These are phyloP conservation scores for Penaeus japonicus DNA, from an alignment of 1,140 invertebrate genomes.

Conservation along the genomic window DNA sequence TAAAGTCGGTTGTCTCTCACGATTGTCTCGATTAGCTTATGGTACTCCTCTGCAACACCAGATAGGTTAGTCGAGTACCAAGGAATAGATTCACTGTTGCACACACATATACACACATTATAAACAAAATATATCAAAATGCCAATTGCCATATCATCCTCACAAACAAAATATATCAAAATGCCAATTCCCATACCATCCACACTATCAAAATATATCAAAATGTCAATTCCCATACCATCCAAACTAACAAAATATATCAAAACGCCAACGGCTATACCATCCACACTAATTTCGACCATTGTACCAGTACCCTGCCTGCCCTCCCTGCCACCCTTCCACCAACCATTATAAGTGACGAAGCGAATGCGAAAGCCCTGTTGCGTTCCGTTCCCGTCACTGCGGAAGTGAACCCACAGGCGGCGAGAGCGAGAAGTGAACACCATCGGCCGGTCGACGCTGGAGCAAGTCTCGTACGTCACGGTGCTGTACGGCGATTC, in stretches of 20 bases:
- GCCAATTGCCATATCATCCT: no score
- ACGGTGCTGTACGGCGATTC: conserved; percentile 42
- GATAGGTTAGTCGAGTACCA: no score
- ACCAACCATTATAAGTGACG: conserved; percentile 39
- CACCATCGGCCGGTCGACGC: conserved; percentile 37
- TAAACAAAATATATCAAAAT: background rate
- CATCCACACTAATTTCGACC: background rate
- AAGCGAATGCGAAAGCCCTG: conserved; percentile 25
- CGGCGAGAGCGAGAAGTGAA: conserved; percentile 35
- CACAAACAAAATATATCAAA: no score
- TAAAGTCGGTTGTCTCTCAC: conserved; percentile 32
- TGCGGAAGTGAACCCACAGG: conserved; percentile 43
- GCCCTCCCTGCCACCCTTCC: background rate
- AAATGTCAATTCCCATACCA: no score
- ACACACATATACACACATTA: background rate
- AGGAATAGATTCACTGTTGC: no score
- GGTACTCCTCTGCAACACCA: conserved; percentile 25
- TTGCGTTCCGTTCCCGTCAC: conserved; percentile 14
- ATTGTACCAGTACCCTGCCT: no score
- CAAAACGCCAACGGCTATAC: background rate
- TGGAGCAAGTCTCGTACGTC: conserved; percentile 39
- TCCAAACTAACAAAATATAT: no score
- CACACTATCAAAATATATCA: no score
- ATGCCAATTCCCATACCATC: no score
- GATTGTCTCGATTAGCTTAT: conserved; percentile 26